Evolutionary conservation across 2,888 invertebrate genomes (phyloP), one percentile per base, ranked within the genome.

Genomic region (Axea sp.): DNA sequence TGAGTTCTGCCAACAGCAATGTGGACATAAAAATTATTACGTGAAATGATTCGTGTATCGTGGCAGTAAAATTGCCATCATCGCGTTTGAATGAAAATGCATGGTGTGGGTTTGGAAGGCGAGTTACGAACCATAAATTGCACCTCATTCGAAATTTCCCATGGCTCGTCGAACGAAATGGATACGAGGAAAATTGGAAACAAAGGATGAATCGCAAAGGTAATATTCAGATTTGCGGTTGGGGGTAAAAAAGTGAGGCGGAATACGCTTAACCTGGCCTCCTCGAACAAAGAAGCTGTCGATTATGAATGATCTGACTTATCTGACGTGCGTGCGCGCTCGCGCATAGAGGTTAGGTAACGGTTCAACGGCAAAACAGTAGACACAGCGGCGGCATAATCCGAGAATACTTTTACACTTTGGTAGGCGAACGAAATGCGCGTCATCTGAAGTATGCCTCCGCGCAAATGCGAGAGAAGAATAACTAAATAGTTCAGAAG

Each of bases 271-370:
- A 43, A 60, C 37, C 59, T 43, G 15, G 22, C 37, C 47, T 47
- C 43, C 55, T 11, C 43, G 49, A 49, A 59, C 67, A 59, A 59
- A 68, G 59, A 49, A 31, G 9, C 43, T 55, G 68, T 59, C 67
- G 67, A 57, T 59, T 47, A 59, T 57, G 57, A 57, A 62, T 57
- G 67, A 67, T 47, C 49, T 30, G 51, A 26, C 14, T 59, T 59
- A 68, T 68, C 35, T 7, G 51, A 53, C 49, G 72, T 64, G 64
- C 60, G 71, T 62, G 60, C 33, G 65, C 60, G 51, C 45, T 39
- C 45, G 55, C 51, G 55, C 67, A 64, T 69, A 76, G 81, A 85
- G 85, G 85, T 85, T 85, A 85, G 85, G 78, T 85, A 85, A 85
- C 85, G 85, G 85, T 85, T 76, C 69, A 49, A 75, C 79, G 76